A percentile compares a stretch with the other conserved stretches of the same genome.
Conservation (phyloP, 2,113 vertebrate genomes). For the Dipodomys spectabilis region DNA sequence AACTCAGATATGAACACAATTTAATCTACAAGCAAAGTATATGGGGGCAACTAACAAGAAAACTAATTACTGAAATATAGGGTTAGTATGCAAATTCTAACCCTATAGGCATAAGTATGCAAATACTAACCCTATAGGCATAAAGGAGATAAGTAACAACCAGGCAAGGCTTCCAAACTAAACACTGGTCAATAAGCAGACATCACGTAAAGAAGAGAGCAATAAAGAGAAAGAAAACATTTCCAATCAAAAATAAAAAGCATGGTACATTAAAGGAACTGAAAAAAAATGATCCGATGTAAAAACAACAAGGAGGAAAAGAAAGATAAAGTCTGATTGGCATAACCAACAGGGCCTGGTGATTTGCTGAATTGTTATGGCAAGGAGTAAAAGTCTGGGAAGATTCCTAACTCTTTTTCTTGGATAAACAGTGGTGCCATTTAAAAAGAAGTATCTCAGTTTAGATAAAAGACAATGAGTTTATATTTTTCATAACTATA, state of each 20-base stretch:
- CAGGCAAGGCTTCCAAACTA: slow-evolving; percentile 14
- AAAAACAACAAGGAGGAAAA: neutral
- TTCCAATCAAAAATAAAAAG: neutral
- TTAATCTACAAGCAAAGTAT: slow-evolving; percentile 31
- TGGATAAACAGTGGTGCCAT: neutral
- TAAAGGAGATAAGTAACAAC: neutral
- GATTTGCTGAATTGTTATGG: neutral
- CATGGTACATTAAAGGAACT: neutral
- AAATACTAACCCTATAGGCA: neutral
- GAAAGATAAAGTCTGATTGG: neutral
- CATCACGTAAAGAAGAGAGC: neutral
- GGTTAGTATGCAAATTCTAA: neutral
- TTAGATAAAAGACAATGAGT: slow-evolving; percentile 7
- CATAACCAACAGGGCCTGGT: neutral
- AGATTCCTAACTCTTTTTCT: neutral
- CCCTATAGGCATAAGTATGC: neutral
- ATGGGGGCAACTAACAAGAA: slow-evolving; percentile 31
- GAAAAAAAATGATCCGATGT: neutral
- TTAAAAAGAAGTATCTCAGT: neutral
- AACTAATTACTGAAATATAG: slow-evolving; percentile 4
- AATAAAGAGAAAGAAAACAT: neutral
- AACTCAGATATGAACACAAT: slow-evolving; percentile 3
- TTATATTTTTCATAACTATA: neutral
- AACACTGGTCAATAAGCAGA: neutral
- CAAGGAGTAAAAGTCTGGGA: neutral